Percentiles rank a stretch among this genome's conserved stretches.
These are phyloP conservation scores for Lophius americanus DNA, from an alignment of 2,797 vertebrate species.

Conservation along the genomic window DNA sequence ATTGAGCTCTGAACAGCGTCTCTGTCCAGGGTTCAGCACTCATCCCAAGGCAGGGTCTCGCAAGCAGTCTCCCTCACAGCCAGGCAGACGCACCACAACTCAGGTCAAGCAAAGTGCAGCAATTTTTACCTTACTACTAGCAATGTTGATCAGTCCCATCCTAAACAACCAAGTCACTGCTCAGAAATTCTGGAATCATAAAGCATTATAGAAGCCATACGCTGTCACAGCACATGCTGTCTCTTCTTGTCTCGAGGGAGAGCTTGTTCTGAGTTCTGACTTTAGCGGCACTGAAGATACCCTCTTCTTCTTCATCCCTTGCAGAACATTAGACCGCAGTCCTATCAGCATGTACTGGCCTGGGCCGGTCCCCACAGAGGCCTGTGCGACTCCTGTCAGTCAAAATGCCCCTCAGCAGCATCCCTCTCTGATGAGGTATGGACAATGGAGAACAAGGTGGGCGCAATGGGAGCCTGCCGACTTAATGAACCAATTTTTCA, in stretches of 20 bases:
- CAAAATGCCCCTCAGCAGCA: constrained; percentile 78
- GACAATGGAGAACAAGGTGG: constrained; percentile 85
- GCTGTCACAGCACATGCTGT: constrained; percentile 37
- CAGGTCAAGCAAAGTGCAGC: constrained; percentile 42
- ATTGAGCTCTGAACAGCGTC: constrained; percentile 66
- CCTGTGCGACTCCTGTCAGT: constrained; percentile 76
- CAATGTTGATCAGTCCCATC: constrained; percentile 32
- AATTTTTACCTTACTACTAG: constrained; percentile 51
- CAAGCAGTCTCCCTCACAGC: constrained; percentile 19
- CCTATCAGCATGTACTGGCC: constrained; percentile 41
- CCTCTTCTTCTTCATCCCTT: constrained; percentile 27
- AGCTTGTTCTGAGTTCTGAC: constrained; percentile 39
- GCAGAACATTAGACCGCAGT: constrained; percentile 33
- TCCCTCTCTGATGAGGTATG: constrained; percentile 82
- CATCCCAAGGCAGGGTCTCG: constrained; percentile 38
- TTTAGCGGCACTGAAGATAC: constrained; percentile 26
- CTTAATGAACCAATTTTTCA: constrained; percentile 90
- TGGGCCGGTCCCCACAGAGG: constrained; percentile 56
- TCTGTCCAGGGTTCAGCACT: constrained; percentile 57
- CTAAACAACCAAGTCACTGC: constrained; percentile 30
- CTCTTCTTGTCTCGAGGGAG: constrained; percentile 29
- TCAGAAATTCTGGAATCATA: constrained; percentile 34
- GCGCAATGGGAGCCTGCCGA: constrained; percentile 83
- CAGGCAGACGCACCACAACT: constrained; percentile 15
- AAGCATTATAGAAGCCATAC: constrained; percentile 17